Base-by-base conservation (phyloP, 2,888 invertebrate species). In the Blera fallax region DNA sequence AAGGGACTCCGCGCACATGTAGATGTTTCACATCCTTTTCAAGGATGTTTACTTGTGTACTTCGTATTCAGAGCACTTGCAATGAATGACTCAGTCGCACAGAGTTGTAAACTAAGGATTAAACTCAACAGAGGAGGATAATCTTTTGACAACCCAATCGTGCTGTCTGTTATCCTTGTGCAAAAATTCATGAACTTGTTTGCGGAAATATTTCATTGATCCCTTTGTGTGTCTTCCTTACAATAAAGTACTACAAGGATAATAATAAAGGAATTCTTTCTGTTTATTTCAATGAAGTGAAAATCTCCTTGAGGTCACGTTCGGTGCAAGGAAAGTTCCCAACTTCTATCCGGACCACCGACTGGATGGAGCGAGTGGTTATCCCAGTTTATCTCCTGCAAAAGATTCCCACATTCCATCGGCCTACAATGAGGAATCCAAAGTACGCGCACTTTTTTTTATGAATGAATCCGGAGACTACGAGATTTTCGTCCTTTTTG, bases 121-220 rank as follows among this genome's bases (percentile, higher is more conserved):
- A 60, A 54, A 52, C 50, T 34, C 69, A 64, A 69, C 64, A 70
- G 54, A 81, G 81, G 11, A 65, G 80, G 80, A 85, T 85, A 70
- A 85, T 85, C 84, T 65, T 21, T 16, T 62, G 80, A 80, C 84
- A 80, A 85, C 52, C 80, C 80, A 85, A 85, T 85, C 76, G 80
- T 70, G 73, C 54, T 69, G 50, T 69, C 40, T 58, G 18, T 62
- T 64, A 34, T 72, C 65, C 24, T 52, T 76, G 67, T 81, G 76
- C 81, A 64, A 76, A n/a, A 76, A 65, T 29, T 45, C 14, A 18
- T 56, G 16, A 54, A 67, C 40, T 72, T 84, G 80, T 85, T 85
- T 85, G 84, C 84, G 80, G 84, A 85, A 85, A 65, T 76, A 72
- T 85, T 85, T 76, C 80, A 76, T 85, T 80, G 84, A 80, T 80